phyloP scores from a whole-genome alignment of 2,888 invertebrate genomes.

The Apamea anceps region DNA sequence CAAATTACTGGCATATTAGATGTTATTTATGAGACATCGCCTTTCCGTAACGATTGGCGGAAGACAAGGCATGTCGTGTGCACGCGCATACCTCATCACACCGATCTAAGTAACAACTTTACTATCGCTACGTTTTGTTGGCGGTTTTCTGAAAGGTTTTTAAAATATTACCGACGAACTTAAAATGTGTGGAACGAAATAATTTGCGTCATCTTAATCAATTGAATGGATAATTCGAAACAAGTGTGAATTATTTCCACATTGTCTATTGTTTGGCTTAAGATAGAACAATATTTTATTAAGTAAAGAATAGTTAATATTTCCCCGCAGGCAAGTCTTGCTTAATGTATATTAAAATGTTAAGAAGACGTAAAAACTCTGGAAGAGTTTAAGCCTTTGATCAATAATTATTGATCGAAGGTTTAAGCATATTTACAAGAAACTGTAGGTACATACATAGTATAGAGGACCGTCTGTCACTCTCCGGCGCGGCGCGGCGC shows the following conservation, averaged over 20 bases:
- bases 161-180: background rate
- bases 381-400: background rate
- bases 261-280: background rate
- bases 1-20: conserved; percentile 53
- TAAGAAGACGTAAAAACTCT: background rate
- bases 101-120: conserved; percentile 31
- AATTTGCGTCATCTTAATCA: conserved; percentile 20
- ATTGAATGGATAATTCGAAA: background rate
- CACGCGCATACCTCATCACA: conserved; percentile 44
- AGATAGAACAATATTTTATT: background rate
- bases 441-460: background rate
- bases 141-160: background rate
- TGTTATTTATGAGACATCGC: conserved; percentile 62
- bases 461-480: conserved; percentile 3
- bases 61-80: conserved; percentile 58
- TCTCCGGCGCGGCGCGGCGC: background rate
- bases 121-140: background rate
- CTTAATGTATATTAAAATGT: background rate
- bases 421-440: background rate
- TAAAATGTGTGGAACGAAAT: conserved; percentile 11
- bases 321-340: too few species aligned
- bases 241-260: background rate
- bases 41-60: conserved; percentile 68
- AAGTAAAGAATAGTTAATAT: background rate
- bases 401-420: too few species aligned